Percentiles rank a stretch among this genome's conserved stretches.
Conservation (phyloP, 2,113 vertebrate genomes). For the Steatornis caripensis region DNA sequence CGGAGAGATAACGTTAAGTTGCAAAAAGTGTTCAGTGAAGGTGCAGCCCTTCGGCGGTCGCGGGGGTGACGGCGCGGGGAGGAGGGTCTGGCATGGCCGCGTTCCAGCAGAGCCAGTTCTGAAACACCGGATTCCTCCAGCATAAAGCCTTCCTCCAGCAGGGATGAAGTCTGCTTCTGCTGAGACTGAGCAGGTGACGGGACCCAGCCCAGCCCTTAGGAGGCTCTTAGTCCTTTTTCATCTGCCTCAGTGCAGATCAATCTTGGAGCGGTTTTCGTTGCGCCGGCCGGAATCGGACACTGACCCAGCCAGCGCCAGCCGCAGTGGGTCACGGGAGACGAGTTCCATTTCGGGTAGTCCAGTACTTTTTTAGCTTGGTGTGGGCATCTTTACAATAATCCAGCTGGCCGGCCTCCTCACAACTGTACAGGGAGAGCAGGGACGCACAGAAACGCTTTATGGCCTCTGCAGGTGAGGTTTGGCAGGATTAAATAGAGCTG, state of each 20-base stretch:
- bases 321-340: neutral
- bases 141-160: too few species aligned
- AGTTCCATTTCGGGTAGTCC: neutral
- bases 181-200: neutral
- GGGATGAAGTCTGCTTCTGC: neutral
- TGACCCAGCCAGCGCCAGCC: neutral
- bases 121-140: neutral
- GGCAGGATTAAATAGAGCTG: neutral
- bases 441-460: neutral
- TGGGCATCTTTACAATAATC: neutral
- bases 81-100: neutral
- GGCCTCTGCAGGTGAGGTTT: neutral
- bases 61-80: neutral
- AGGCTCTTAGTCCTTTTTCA: neutral
- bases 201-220: neutral
- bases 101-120: neutral
- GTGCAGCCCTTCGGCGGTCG: neutral
- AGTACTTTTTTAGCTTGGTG: neutral
- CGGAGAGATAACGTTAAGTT: neutral
- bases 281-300: accelerated
- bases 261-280: neutral
- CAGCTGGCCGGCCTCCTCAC: neutral
- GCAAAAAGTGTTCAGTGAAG: neutral
- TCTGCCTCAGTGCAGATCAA: neutral
- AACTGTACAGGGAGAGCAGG: neutral